Conservation (phyloP, 2,888 invertebrate species). For the Stegophylla sp. region DNA sequence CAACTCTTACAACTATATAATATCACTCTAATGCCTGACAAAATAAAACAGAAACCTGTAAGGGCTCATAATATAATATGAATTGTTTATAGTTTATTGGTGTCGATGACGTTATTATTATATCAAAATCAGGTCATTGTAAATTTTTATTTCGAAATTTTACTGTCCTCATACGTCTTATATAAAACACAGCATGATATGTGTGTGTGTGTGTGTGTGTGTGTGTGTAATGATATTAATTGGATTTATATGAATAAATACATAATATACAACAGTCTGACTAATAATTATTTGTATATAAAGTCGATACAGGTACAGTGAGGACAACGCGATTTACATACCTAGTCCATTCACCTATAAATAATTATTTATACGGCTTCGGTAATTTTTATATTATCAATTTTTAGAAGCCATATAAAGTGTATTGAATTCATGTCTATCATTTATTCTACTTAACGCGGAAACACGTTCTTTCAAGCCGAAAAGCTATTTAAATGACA, state of each 20-base stretch:
- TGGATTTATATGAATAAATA: constrained; percentile 27
- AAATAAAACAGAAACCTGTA: constrained; percentile 12
- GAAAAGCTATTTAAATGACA: not conserved
- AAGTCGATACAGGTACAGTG: constrained; percentile 4
- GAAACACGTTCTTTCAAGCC: not conserved
- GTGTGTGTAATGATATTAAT: constrained; percentile 16
- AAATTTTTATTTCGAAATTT: constrained; percentile 4
- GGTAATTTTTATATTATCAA: constrained; percentile 9
- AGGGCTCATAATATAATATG: not conserved
- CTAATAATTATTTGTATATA: constrained; percentile 17
- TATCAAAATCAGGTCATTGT: constrained; percentile 17
- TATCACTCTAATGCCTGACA: no score
- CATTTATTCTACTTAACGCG: no score
- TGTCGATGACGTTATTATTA: not conserved
- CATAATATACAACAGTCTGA: constrained; percentile 21
- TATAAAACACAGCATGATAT: not conserved
- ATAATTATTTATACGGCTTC: constrained; percentile 45
- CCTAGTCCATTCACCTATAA: not conserved
- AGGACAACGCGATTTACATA: constrained; percentile 1
- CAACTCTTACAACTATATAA: no score
- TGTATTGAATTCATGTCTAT: not conserved
- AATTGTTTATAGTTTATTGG: constrained; percentile 3
- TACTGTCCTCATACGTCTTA: not conserved
- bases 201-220: no score
- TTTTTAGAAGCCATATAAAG: constrained; percentile 30